phyloP scores from a whole-genome alignment of 2,797 vertebrate species.

The Todus mexicanus region DNA sequence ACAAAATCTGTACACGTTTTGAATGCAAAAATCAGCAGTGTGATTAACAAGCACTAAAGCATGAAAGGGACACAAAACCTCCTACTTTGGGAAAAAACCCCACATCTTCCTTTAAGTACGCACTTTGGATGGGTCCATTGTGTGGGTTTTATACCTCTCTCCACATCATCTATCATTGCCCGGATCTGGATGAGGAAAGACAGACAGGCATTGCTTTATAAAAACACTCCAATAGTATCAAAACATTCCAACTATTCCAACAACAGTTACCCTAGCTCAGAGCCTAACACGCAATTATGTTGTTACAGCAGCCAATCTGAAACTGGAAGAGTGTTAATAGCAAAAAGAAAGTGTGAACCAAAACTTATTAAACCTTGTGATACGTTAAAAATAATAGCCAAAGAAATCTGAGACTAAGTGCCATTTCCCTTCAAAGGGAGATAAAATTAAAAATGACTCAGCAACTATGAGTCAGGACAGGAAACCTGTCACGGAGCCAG shows the following conservation, averaged over 20 bases:
- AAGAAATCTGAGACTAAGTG: conserved; percentile 15
- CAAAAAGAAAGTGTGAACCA: conserved; percentile 30
- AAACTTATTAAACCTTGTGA: neutral
- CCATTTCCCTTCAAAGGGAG: conserved; percentile 13
- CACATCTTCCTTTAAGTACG: neutral
- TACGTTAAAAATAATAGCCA: conserved; percentile 22
- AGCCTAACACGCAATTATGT: neutral
- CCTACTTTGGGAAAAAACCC: neutral
- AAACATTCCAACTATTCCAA: neutral
- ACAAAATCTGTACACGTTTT: neutral
- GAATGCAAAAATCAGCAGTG: neutral
- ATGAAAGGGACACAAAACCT: neutral
- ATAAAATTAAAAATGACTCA: conserved; percentile 53
- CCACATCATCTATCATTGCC: neutral
- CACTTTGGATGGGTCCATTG: neutral
- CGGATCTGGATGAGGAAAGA: neutral
- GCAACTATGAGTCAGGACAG: conserved; percentile 49
- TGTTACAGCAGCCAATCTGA: neutral
- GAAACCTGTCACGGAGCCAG: conserved; percentile 22
- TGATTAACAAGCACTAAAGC: neutral
- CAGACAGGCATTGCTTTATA: neutral
- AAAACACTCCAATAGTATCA: neutral
- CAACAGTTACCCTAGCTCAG: neutral
- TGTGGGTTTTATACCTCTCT: neutral
- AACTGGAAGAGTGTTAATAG: conserved; percentile 1